Base-by-base conservation (phyloP, 2,888 invertebrate genomes). In the Agrochola lychnidis region DNA sequence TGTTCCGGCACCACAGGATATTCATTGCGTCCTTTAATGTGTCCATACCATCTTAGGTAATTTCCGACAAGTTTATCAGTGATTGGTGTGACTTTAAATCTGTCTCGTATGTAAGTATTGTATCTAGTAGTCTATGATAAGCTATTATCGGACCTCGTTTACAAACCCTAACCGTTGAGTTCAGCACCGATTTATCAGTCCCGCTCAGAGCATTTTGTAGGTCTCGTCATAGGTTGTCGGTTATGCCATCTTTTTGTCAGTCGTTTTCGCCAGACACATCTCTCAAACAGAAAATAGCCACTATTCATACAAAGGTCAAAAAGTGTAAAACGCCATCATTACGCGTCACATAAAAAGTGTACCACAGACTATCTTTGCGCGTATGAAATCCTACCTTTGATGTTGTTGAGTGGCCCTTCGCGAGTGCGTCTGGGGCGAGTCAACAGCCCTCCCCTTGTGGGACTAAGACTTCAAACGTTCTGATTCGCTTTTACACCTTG, bases 401-500 rank as follows among this genome's bases (percentile, higher is more conserved):
- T 94, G 94, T 95, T 90, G 78, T 90, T 92, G 93, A 95, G 94
- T 94, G 93, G 94, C 92, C 91, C 94, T 95, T 88, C 83, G 85
- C 86, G 84, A 92, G 91, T 92, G 92, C 94, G 95, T 94, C 94
- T 93, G 92, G 92, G 90, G 89, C 36, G 89, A 89, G 89, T 93
- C 91, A 92, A 93, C 92, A 91, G 90, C 91, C 81, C 91, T 91
- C 93, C 91, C 91, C 90, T 90, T 89, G 84, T 89, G 89, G n/a
- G 61, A 86, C 89, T 90, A 89, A 90, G 89, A 93, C 94, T 93
- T 94, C 93, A 95, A 94, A 94, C 93, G 94, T 84, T 92, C 91
- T 92, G 94, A 94, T 94, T 94, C 93, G 94, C 95, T 91, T 95
- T 95, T 94, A 94, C 95, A 93, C 95, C 95, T 94, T 93, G 86